phyloP scores from a whole-genome alignment of 2,888 invertebrate species.

The Timandra comae region DNA sequence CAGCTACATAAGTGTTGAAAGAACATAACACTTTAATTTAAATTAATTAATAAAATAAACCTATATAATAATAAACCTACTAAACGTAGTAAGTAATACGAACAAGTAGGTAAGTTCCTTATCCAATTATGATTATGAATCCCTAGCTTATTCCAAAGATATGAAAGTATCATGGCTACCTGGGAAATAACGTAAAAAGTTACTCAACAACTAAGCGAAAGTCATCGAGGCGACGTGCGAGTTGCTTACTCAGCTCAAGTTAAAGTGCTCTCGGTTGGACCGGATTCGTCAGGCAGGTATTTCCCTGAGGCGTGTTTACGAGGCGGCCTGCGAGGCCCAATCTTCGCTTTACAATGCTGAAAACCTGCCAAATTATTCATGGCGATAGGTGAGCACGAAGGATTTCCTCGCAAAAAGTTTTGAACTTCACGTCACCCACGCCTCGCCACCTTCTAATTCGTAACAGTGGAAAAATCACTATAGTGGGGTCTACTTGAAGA shows the following conservation, averaged over 20 bases:
- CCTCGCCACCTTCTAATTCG: no score
- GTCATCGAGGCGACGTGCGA: slow-evolving; percentile 24
- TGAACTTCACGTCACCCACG: no score
- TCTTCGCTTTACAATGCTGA: slow-evolving; percentile 38
- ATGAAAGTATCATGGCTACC: slow-evolving; percentile 21
- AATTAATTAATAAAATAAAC: no score
- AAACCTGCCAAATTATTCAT: slow-evolving; percentile 41
- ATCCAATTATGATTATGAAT: slow-evolving; percentile 22
- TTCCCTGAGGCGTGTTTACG: slow-evolving; percentile 62
- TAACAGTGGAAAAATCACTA: no score
- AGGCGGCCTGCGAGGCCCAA: slow-evolving; percentile 38
- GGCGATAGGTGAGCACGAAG: slow-evolving; percentile 34
- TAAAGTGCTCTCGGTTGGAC: slow-evolving; percentile 28
- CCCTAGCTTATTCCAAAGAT: slow-evolving; percentile 4
- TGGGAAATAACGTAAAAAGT: slow-evolving; percentile 32
- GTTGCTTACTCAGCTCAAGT: slow-evolving; percentile 46
- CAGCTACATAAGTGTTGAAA: background rate
- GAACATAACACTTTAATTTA: background rate
- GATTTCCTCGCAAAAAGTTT: slow-evolving; percentile 30
- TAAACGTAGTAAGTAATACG: no score
- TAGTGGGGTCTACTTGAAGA: no score
- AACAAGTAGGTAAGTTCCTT: no score
- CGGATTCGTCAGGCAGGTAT: slow-evolving; percentile 37
- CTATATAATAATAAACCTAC: no score
- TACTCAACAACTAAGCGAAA: slow-evolving; percentile 32